Conservation (phyloP, 2,888 invertebrate genomes). For the Dicranocentrus wangi region DNA sequence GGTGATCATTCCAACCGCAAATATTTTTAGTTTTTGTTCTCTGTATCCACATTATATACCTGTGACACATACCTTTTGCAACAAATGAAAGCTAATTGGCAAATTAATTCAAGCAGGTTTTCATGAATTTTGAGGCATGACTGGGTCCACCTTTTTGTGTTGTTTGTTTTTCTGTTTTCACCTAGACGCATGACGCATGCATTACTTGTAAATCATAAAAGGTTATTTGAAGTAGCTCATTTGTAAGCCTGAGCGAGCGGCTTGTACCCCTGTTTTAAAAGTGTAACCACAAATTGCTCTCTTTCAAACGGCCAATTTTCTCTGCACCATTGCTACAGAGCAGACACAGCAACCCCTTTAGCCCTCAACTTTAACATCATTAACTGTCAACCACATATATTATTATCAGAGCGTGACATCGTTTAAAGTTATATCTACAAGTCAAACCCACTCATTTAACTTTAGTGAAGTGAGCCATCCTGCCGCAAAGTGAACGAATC, state of each 20-base stretch:
- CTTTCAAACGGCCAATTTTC: constrained; percentile 42
- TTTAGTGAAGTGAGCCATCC: background rate
- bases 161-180: background rate
- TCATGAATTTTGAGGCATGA: constrained; percentile 5
- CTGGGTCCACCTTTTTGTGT: background rate
- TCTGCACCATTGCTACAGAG: constrained; percentile 24
- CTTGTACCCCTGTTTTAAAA: background rate
- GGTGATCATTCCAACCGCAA: background rate
- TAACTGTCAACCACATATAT: constrained; percentile 29
- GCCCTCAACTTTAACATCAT: constrained; percentile 12
- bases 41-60: background rate
- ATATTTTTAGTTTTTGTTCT: too few relatives aligned
- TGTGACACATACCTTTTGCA: constrained; percentile 13
- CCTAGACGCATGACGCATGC: background rate
- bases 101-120: constrained; percentile 25
- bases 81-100: constrained; percentile 19
- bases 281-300: constrained; percentile 21
- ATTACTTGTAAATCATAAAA: constrained; percentile 4
- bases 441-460: background rate
- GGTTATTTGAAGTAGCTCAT: constrained; percentile 13
- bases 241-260: background rate
- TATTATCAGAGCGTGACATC: background rate
- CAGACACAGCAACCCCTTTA: background rate
- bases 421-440: background rate
- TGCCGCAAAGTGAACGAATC: background rate